These are phyloP conservation scores for Hipparchia sbordonii DNA, from an alignment of 2,888 invertebrate species.

Conservation along the genomic window DNA sequence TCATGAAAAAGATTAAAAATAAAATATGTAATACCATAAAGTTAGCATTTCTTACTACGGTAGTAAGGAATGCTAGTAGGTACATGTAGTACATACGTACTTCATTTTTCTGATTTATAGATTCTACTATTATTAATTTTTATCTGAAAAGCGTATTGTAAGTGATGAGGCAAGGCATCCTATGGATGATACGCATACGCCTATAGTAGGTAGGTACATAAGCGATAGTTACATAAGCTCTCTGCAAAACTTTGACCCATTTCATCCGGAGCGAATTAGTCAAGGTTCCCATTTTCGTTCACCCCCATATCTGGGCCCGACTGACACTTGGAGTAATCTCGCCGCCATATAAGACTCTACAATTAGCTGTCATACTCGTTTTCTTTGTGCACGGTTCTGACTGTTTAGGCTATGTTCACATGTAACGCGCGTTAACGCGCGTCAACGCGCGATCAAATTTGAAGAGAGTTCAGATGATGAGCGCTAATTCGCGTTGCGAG, in stretches of 20 bases:
- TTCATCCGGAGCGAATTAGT: constrained; percentile 63
- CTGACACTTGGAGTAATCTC: constrained; percentile 67
- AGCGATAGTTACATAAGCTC: background rate
- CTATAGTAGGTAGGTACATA: background rate
- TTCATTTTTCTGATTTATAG: no score
- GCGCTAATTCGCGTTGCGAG: no score
- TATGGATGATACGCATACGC: background rate
- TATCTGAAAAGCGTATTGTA: background rate
- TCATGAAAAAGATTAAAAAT: no score
- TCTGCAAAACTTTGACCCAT: constrained; percentile 45
- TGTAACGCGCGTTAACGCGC: no score
- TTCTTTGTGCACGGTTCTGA: constrained; percentile 64
- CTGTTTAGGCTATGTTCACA: no score
- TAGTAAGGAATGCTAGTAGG: no score
- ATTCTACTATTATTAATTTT: background rate
- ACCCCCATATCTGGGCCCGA: constrained; percentile 59
- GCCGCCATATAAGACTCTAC: constrained; percentile 67
- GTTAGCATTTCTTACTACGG: no score
- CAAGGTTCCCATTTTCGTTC: constrained; percentile 70
- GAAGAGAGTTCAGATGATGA: no score
- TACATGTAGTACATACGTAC: no score
- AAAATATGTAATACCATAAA: no score
- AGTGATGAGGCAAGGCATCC: background rate
- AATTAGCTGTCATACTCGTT: constrained; percentile 71
- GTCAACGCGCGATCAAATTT: no score